These are phyloP conservation scores for Trachelus tabidus DNA, from an alignment of 2,888 invertebrate genomes.

Conservation along the genomic window DNA sequence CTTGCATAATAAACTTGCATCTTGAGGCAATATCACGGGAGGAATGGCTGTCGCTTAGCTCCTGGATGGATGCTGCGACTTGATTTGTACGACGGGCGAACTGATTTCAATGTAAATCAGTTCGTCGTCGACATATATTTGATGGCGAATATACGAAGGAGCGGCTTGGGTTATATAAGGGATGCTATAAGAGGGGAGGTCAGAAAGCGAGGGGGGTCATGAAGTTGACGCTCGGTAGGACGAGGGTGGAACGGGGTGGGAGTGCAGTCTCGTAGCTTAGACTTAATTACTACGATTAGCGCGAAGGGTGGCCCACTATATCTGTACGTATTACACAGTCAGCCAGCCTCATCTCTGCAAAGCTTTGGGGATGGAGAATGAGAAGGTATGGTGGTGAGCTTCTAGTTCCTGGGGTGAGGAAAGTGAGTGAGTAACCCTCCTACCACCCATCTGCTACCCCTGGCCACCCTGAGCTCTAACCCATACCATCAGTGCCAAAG, in stretches of 20 bases:
- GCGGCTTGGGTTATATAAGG: slow-evolving; percentile 17
- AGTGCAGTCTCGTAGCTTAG: slow-evolving; percentile 46
- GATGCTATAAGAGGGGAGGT: slow-evolving; percentile 4
- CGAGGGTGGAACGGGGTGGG: slow-evolving; percentile 10
- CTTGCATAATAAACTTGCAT: neutral
- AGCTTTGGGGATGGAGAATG: slow-evolving; percentile 4
- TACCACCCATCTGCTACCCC: slow-evolving; percentile 14
- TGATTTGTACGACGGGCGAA: neutral
- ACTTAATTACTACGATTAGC: slow-evolving; percentile 58
- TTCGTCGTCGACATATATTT: slow-evolving; percentile 41
- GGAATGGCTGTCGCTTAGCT: neutral
- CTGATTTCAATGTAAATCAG: slow-evolving; percentile 51
- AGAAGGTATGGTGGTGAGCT: slow-evolving; percentile 7
- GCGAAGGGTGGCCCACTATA: slow-evolving; percentile 41
- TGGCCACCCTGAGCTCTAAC: neutral
- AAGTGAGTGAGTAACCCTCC: slow-evolving; percentile 32
- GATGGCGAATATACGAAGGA: slow-evolving; percentile 29
- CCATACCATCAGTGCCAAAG: neutral
- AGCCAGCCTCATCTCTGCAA: slow-evolving; percentile 26
- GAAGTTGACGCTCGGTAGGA: slow-evolving; percentile 7
- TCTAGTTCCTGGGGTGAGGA: slow-evolving; percentile 22
- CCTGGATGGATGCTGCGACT: neutral
- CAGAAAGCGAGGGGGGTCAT: slow-evolving; percentile 1
- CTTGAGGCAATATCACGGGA: neutral
- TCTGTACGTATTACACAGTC: slow-evolving; percentile 37